These are phyloP conservation scores for Jaculus jaculus DNA, from an alignment of 2,113 vertebrate genomes.

Conservation along the genomic window DNA sequence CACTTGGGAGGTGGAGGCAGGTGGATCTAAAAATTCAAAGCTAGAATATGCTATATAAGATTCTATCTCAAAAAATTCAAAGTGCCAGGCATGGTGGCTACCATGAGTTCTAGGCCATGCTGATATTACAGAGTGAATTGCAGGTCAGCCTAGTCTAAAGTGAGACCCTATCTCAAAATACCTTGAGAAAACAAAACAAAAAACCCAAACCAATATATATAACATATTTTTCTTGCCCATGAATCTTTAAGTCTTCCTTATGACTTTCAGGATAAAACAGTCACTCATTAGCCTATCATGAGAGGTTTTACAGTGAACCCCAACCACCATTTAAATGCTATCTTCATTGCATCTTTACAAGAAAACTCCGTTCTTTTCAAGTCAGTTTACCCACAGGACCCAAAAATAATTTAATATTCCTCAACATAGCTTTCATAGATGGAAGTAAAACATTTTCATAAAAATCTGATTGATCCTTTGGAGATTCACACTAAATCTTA, in stretches of 20 bases:
- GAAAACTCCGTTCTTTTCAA: slow-evolving; percentile 5
- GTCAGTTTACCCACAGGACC: slow-evolving; percentile 7
- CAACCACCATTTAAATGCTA: background rate
- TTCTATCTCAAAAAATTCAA: background rate
- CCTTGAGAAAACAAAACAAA: no score
- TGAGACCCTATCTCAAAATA: no score
- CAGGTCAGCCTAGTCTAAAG: no score
- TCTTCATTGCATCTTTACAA: slow-evolving; percentile 11
- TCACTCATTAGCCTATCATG: background rate
- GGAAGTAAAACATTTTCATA: slow-evolving; percentile 33
- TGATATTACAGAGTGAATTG: no score
- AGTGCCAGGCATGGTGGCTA: no score
- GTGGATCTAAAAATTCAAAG: background rate
- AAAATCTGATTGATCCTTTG: slow-evolving; percentile 36
- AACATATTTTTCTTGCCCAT: slow-evolving; percentile 31
- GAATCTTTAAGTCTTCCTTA: slow-evolving; percentile 44
- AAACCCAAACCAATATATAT: background rate
- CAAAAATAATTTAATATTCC: slow-evolving; percentile 49
- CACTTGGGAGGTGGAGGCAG: background rate
- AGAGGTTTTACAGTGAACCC: background rate
- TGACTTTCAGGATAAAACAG: background rate
- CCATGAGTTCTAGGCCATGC: no score
- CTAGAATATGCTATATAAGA: background rate
- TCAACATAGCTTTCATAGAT: background rate
- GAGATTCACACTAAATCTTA: slow-evolving; percentile 41